phyloP scores from a whole-genome alignment of 1,140 invertebrate species.

The Sminthurinus signatus region DNA sequence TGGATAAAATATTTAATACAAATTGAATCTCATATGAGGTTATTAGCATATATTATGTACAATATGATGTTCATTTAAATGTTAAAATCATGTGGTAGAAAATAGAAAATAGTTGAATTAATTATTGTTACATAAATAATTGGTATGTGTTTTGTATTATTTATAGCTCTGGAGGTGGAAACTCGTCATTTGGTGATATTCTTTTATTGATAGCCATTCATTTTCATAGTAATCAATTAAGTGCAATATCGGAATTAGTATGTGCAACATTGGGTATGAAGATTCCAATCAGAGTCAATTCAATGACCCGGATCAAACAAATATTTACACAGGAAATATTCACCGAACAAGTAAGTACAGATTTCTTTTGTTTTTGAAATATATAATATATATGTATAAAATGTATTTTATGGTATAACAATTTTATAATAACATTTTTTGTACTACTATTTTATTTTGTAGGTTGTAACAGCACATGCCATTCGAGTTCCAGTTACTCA shows the following conservation, averaged over 20 bases:
- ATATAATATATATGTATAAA: too few species aligned
- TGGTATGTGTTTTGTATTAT: neutral
- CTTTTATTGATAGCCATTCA: conserved; percentile 91
- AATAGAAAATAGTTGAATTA: too few species aligned
- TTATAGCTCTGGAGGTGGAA: conserved; percentile 53
- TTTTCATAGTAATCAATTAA: conserved; percentile 89
- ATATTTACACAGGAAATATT: conserved; percentile 97
- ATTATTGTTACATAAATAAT: too few species aligned
- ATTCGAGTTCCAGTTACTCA: conserved; percentile 91
- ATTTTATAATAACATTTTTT: neutral
- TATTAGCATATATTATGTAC: too few species aligned
- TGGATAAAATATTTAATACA: conserved; percentile 91
- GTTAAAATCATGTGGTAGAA: too few species aligned
- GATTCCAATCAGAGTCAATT: conserved; percentile 82
- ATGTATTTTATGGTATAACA: neutral
- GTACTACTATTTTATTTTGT: conserved; percentile 5
- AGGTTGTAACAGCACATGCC: conserved; percentile 90
- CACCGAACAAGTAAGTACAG: conserved; percentile 78
- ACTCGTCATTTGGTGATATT: conserved; percentile 92
- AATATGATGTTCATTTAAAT: too few species aligned
- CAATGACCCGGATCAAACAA: conserved; percentile 82
- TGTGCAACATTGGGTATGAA: conserved; percentile 93
- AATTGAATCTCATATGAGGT: conserved; percentile 65
- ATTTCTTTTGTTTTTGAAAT: conserved; percentile 1
- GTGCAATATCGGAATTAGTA: conserved; percentile 85